Evolutionary conservation across 2,888 invertebrate species (phyloP), one percentile per base, ranked within the genome.

Genomic region (Ophraella communa): DNA sequence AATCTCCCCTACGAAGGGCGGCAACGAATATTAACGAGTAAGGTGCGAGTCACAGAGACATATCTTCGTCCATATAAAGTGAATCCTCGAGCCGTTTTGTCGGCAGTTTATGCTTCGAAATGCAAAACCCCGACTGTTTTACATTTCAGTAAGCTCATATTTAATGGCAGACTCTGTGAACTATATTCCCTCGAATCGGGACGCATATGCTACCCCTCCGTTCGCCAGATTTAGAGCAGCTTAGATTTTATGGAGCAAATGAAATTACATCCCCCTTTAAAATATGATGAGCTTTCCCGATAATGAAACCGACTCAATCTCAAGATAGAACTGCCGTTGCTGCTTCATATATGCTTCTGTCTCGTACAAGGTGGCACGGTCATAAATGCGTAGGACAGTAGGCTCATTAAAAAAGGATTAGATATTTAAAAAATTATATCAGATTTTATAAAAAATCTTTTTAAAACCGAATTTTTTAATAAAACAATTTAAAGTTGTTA

Each of bases 71-170:
- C 79, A 78, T 80, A 82, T 82, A 82, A 82, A 82, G 79, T 77
- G 81, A 80, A 82, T 82, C 82, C 80, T 79, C 76, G 74, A 80
- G 81, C 79, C 81, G 82, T 82, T 82, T 81, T 81, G 82, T 79
- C 80, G 81, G 80, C 82, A 81, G 82, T 82, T 82, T 83, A 82
- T 82, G 82, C 81, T 78, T 76, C 79, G 81, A 81, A 82, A 82
- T 82, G 82, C 82, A 82, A 82, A 82, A 82, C 81, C 82, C 81
- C 77, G 81, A 80, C 83, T 83, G 83, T 82, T 83, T 83, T 82
- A 82, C 83, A 83, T 83, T 83, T 83, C 83, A 81, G 81, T 82
- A 82, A 82, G 83, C 82, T 83, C 83, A 83, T 83, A 83, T 83
- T 82, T 82, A 83, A 83, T 82, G 83, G 82, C 80, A 71, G 71